These are phyloP conservation scores for Epirrhoe tristata DNA, from an alignment of 2,888 invertebrate species.

Conservation along the genomic window DNA sequence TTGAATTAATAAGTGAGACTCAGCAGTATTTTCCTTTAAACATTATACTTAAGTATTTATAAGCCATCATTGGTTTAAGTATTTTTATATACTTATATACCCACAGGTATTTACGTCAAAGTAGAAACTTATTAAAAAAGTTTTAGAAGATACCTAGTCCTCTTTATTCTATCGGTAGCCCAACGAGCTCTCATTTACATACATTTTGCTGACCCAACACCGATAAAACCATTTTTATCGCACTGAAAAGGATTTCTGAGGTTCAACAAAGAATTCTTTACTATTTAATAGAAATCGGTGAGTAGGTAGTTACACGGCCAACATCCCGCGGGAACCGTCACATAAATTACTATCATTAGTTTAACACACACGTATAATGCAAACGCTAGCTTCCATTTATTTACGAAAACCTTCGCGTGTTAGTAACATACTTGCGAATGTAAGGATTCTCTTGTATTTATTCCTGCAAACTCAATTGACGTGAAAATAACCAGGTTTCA, in stretches of 20 bases:
- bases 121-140: conserved; percentile 21
- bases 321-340: conserved; percentile 48
- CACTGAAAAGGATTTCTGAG: conserved; percentile 73
- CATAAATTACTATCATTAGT: conserved; percentile 52
- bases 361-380: conserved; percentile 46
- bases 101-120: neutral
- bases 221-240: conserved; percentile 80
- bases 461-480: conserved; percentile 7
- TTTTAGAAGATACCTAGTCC: conserved; percentile 58
- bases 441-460: conserved; percentile 6
- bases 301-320: conserved; percentile 44
- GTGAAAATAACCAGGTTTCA: conserved; percentile 17
- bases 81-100: too few relatives aligned
- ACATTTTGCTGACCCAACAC: conserved; percentile 81
- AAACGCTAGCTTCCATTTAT: conserved; percentile 39
- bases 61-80: neutral
- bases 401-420: conserved; percentile 26
- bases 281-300: conserved; percentile 64
- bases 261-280: conserved; percentile 66
- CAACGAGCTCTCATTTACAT: conserved; percentile 75
- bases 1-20: neutral
- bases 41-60: neutral
- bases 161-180: conserved; percentile 69
- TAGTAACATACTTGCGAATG: neutral
- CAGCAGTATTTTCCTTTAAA: conserved; percentile 4